Percentiles rank a stretch among this genome's conserved stretches.
Conservation (phyloP, 2,113 vertebrate genomes). For the Acrocephalus kingi region DNA sequence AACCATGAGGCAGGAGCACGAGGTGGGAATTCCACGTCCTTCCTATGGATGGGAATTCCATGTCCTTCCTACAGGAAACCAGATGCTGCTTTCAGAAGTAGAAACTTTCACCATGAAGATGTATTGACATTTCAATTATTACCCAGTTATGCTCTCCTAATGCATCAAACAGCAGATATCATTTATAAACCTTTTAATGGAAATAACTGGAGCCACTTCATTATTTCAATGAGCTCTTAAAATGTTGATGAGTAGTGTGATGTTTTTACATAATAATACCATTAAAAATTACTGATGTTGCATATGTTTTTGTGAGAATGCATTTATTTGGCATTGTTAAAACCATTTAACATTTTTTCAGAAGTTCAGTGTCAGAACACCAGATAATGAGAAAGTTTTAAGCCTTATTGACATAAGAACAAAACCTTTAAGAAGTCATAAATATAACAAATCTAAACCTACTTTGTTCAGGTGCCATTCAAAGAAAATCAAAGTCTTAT, state of each 20-base stretch:
- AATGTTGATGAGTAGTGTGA: slow-evolving; percentile 47
- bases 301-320: neutral
- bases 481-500: neutral
- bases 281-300: slow-evolving; percentile 16
- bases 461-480: neutral
- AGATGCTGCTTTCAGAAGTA: neutral
- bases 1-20: neutral
- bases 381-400: slow-evolving; percentile 37
- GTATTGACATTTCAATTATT: slow-evolving; percentile 16
- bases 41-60: no score
- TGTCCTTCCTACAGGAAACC: neutral
- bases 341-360: slow-evolving; percentile 21
- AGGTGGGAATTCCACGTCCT: neutral
- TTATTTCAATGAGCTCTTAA: slow-evolving; percentile 67
- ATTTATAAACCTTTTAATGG: slow-evolving; percentile 60
- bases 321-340: slow-evolving; percentile 17
- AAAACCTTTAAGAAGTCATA: neutral
- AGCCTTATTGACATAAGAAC: neutral
- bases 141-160: neutral
- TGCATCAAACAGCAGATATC: slow-evolving; percentile 26
- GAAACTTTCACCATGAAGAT: neutral
- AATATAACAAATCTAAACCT: neutral
- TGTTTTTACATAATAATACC: slow-evolving; percentile 37
- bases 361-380: neutral
- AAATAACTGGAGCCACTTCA: slow-evolving; percentile 53